Conservation (phyloP, 2,113 vertebrate species). For the Copsychus sechellarum region DNA sequence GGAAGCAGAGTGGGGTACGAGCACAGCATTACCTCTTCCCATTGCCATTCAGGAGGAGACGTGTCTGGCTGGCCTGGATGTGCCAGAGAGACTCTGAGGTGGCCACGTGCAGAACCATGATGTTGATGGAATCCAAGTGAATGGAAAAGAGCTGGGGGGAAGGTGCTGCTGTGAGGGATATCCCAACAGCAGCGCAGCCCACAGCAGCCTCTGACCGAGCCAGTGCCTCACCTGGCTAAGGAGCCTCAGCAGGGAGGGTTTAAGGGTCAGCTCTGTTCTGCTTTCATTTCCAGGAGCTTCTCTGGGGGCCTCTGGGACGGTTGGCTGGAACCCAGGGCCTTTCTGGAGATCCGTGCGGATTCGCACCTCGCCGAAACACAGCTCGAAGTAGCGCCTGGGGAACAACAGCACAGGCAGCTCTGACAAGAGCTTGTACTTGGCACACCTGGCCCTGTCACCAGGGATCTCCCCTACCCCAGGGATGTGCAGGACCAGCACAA, state of each 20-base stretch:
- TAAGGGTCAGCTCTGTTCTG: constrained; percentile 70
- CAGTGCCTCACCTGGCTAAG: constrained; percentile 84
- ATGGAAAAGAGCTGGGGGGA: constrained; percentile 84
- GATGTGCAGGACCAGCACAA: fast-evolving
- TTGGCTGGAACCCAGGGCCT: constrained; percentile 32
- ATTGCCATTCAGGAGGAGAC: constrained; percentile 84
- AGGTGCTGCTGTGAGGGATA: neutral
- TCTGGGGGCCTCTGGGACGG: neutral
- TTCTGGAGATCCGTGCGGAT: constrained; percentile 87
- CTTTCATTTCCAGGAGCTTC: neutral
- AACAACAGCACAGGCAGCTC: neutral
- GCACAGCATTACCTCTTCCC: constrained; percentile 76
- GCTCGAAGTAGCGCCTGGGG: constrained; percentile 86
- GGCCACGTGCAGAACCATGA: constrained; percentile 92
- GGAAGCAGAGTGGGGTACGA: fast-evolving
- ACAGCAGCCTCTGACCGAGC: neutral
- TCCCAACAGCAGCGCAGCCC: fast-evolving
- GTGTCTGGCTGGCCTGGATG: constrained; percentile 85
- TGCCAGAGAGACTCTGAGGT: constrained; percentile 95
- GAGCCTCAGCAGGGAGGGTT: constrained; percentile 80
- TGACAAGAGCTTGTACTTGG: neutral
- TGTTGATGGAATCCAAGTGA: constrained; percentile 89
- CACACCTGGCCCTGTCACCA: neutral
- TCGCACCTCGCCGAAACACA: constrained; percentile 91
- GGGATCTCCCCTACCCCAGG: neutral